Percentiles rank a stretch among this genome's conserved stretches.
Evolutionary conservation across 2,113 vertebrate species (phyloP).

Genomic region (Catagonus wagneri): DNA sequence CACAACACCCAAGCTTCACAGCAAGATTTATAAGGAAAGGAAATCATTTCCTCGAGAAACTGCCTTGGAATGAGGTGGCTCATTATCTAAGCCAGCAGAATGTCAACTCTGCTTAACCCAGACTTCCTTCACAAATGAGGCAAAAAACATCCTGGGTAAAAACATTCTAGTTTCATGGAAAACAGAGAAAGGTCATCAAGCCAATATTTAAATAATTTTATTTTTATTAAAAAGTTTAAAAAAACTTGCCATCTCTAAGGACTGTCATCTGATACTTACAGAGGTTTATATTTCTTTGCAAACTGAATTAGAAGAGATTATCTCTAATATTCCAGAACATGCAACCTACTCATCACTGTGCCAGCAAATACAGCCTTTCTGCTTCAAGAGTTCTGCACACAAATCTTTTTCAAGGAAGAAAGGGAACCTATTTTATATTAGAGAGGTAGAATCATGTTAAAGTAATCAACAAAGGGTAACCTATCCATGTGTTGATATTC

Average conservation of each 20-base stretch:
- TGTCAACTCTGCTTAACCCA: slow-evolving; percentile 79
- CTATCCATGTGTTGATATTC: neutral
- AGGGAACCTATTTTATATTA: neutral
- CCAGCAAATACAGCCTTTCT: neutral
- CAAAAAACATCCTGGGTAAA: slow-evolving; percentile 66
- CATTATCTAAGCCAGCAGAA: slow-evolving; percentile 80
- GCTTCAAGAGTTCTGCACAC: neutral
- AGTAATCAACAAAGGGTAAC: neutral
- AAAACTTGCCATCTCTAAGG: neutral
- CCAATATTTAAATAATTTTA: slow-evolving; percentile 65
- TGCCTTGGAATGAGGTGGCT: slow-evolving; percentile 72
- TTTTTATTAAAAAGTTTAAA: slow-evolving; percentile 66
- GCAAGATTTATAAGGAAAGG: slow-evolving; percentile 75
- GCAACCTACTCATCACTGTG: neutral
- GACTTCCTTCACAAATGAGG: slow-evolving; percentile 77
- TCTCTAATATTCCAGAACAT: slow-evolving; percentile 19
- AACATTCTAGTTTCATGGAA: slow-evolving; percentile 73
- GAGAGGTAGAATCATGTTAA: neutral
- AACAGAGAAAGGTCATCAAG: slow-evolving; percentile 66
- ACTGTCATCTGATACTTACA: neutral
- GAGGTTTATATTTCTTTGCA: slow-evolving; percentile 6
- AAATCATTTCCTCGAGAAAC: slow-evolving; percentile 71
- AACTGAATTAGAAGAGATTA: slow-evolving; percentile 50
- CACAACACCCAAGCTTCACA: slow-evolving; percentile 49
- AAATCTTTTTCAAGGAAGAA: neutral